Evolutionary conservation across 2,888 invertebrate species (phyloP), one percentile per base, ranked within the genome.

Genomic region (Nesidiocoris tenuis): DNA sequence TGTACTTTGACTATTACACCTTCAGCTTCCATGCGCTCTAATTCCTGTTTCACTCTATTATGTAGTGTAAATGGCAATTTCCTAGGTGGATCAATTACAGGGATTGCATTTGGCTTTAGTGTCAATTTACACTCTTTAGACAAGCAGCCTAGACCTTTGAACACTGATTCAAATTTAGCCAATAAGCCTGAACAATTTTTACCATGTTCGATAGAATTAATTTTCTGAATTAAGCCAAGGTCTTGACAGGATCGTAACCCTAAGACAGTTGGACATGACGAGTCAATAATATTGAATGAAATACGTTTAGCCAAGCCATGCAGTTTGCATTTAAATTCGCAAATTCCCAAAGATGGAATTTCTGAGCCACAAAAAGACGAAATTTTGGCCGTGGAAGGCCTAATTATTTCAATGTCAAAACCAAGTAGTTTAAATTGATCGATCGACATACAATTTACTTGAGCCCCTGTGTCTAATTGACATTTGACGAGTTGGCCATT

Each of bases 61-160:
- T 72, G 39, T 19, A 72, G 18, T 21, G 22, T 39, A 16, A 61
- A 61, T 1, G 72, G 63, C 17, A 72, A 16, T 25, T 61, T 61
- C n/a, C 72, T 55, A 9, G 72, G 72, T n/a, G 72, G 1, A 64
- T 61, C 63, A 23, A 72, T 25, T 21, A 61, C 16, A n/a, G 72
- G 72, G n/a, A 39, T 25, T 7, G 63, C 54, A 5, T 22, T 55
- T 1, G 24, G 18, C 21, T 72, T 72, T 17, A 72, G 56, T n/a
- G 61, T 21, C 1, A 72, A 19, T 25, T 23, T 61, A 63, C 61
- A 71, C 1, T 23, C 17, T 18, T n/a, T 7, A 61, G 57, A 61
- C 9, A 71, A 61, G 18, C 22, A 17, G 1, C 71, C 71, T 65
- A 61, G 24, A 9, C 61, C 71, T 61, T 71, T 17, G 22, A 71